Evolutionary conservation across 2,888 invertebrate genomes (phyloP).

Genomic region (Parthenolecanium corni): DNA sequence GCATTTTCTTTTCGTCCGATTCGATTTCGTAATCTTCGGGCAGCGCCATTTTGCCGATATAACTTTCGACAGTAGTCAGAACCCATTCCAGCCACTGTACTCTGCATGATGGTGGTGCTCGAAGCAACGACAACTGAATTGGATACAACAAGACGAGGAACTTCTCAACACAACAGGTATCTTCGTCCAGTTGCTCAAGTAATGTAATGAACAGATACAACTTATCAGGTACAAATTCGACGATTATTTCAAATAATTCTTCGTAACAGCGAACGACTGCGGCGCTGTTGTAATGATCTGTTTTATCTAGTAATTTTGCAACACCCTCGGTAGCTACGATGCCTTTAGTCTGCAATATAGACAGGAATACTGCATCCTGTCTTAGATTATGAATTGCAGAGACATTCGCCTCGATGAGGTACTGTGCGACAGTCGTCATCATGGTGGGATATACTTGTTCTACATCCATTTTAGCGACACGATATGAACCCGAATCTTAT

Average conservation of each 20-base stretch:
- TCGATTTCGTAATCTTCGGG: slow-evolving; percentile 3
- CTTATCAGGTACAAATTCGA: neutral
- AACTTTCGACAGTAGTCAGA: slow-evolving; percentile 3
- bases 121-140: neutral
- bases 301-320: neutral
- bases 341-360: neutral
- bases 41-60: neutral
- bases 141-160: slow-evolving; percentile 2
- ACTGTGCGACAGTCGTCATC: neutral
- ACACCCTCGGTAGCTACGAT: neutral
- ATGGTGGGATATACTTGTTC: neutral
- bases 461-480: neutral
- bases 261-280: neutral
- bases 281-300: neutral
- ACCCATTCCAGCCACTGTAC: slow-evolving; percentile 16
- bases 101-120: neutral
- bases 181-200: slow-evolving; percentile 17
- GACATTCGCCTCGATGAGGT: neutral
- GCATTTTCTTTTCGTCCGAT: slow-evolving; percentile 6
- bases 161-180: slow-evolving; percentile 11
- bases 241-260: slow-evolving; percentile 10
- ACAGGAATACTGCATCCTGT: slow-evolving; percentile 5
- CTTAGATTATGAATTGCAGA: slow-evolving; percentile 1
- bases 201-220: neutral
- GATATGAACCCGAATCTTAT: neutral